Evolutionary conservation across 2,797 vertebrate species (phyloP), one percentile per base, ranked within the genome.

Genomic region (Eupleurogrammus muticus): DNA sequence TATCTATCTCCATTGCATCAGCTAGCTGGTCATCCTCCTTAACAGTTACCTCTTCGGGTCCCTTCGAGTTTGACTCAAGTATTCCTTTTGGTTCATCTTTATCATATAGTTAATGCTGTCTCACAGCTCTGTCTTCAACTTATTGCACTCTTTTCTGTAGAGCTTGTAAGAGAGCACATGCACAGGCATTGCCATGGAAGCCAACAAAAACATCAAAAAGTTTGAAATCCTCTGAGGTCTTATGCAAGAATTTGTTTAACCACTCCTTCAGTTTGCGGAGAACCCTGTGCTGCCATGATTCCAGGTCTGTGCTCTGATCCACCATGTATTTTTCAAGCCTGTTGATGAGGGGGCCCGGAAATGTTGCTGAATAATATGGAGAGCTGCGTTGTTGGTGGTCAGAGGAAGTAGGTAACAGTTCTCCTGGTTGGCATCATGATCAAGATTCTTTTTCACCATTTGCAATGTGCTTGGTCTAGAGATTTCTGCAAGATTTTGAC

Each of bases 291-390:
- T 94, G 93, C 85, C 90, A 90, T 16, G 54, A 55, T 7, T 77
- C 76, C 67, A 96, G 86, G 67, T 94, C 93, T 1, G 93, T 93
- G 55, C 89, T 94, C 80, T 93, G 90, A 42, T 95, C 91, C 59
- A 96, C 86, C 65, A 79, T 89, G 80, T 95, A 94, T 55, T 95
- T 95, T 82, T 95, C 95, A 67, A 95, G 87, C 9, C 94, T 85
- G 89, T 95, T 95, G 81, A 95, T 94, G 24, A 95, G 93, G 3
- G 95, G 94, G 35, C 94, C 86, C 0, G 95, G 95, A 66, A 95
- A 95, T 79, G 77, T 53, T 92, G 91, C 79, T 95, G 93, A 52
- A 95, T 81, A 57, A 95, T 94, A 49, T 93, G 88, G 1, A 96
- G 92, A 49, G 95, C 95, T 8, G 93, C 92, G 12, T 91, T 93